Conservation (phyloP, 2,888 invertebrate species). For the Drosophila percnosoma region DNA sequence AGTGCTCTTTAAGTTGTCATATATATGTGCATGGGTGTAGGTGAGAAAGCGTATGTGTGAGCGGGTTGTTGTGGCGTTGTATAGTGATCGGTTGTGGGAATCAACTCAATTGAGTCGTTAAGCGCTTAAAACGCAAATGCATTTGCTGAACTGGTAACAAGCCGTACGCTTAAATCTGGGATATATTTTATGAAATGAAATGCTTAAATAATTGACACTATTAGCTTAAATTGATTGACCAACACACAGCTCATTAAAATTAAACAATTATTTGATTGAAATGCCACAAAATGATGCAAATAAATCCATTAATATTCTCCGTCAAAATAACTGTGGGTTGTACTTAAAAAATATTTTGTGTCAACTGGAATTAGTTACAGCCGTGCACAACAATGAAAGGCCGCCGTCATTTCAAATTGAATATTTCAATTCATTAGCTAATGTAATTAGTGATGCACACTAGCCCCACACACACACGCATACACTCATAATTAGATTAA, state of each 20-base stretch:
- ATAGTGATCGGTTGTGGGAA: conserved; percentile 18
- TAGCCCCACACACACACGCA: conserved; percentile 3
- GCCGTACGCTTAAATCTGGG: neutral
- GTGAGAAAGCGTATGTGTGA: conserved; percentile 8
- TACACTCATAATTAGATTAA: conserved; percentile 64
- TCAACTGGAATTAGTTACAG: conserved; percentile 41
- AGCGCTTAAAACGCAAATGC: conserved; percentile 1
- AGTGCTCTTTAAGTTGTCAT: conserved; percentile 41
- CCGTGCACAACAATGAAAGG: conserved; percentile 12
- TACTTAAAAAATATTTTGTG: conserved; percentile 30
- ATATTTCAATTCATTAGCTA: conserved; percentile 73
- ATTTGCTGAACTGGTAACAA: neutral
- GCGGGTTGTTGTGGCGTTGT: conserved; percentile 23
- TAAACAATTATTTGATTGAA: conserved; percentile 58
- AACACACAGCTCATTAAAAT: conserved; percentile 30
- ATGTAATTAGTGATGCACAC: conserved; percentile 64
- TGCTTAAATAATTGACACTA: neutral
- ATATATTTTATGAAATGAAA: neutral
- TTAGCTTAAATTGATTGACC: conserved; percentile 8
- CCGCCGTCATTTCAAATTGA: conserved; percentile 1
- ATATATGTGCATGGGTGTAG: conserved; percentile 17
- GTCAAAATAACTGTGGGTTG: conserved; percentile 24
- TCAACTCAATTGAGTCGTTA: conserved; percentile 17
- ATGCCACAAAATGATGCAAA: conserved; percentile 51
- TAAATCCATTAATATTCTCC: conserved; percentile 40